Conservation (phyloP, 2,888 invertebrate species). For the Acleris holmiana region DNA sequence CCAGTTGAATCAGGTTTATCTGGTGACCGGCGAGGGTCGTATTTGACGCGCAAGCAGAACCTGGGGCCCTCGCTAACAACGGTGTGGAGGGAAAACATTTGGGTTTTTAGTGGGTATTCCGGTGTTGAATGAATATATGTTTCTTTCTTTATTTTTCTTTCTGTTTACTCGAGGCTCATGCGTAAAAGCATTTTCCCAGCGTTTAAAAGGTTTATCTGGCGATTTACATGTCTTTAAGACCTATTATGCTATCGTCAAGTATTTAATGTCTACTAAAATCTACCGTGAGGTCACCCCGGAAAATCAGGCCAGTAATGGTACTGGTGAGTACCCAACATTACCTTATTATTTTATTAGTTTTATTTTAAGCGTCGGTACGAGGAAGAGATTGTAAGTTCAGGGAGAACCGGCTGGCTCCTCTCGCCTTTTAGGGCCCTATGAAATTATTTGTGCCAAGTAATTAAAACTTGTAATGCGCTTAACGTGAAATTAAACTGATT, state of each 20-base stretch:
- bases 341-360: slow-evolving; percentile 32
- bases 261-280: slow-evolving; percentile 1
- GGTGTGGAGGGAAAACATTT: too few relatives aligned
- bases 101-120: too few relatives aligned
- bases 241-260: background rate
- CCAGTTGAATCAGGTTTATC: too few relatives aligned
- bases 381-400: slow-evolving; percentile 70
- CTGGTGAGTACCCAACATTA: slow-evolving; percentile 17
- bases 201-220: too few relatives aligned
- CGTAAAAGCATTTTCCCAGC: too few relatives aligned
- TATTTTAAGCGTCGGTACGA: slow-evolving; percentile 48
- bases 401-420: slow-evolving; percentile 50
- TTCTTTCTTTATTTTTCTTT: too few relatives aligned
- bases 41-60: too few relatives aligned
- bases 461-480: background rate
- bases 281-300: slow-evolving; percentile 19
- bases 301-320: slow-evolving; percentile 4
- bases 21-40: too few relatives aligned
- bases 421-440: slow-evolving; percentile 12
- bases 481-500: background rate
- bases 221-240: too few relatives aligned
- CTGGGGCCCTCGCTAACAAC: too few relatives aligned
- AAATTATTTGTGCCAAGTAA: slow-evolving; percentile 2
- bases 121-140: too few relatives aligned
- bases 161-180: too few relatives aligned